Evolutionary conservation across 2,888 invertebrate species (phyloP).

Genomic region (Cheilosia soror): DNA sequence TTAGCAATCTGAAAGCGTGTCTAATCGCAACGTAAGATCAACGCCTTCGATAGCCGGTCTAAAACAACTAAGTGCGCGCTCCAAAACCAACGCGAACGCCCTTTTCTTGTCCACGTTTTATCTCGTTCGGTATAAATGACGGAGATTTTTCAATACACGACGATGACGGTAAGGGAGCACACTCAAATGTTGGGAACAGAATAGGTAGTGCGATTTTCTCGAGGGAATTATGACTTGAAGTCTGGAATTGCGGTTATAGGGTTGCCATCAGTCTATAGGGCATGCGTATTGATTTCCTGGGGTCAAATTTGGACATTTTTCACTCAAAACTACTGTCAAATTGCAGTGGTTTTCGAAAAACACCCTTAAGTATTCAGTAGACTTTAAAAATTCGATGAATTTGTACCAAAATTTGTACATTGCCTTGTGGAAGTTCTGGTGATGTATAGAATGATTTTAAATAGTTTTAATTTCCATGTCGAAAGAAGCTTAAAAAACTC

Average conservation of each 20-base stretch:
- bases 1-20: slow-evolving; percentile 71
- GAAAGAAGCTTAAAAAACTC: too few species aligned
- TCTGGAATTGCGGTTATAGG: slow-evolving; percentile 5
- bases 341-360: neutral
- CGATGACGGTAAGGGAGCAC: slow-evolving; percentile 62
- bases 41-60: slow-evolving; percentile 53
- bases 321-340: neutral
- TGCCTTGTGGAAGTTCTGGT: too few species aligned
- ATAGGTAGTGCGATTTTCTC: neutral
- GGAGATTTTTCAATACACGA: slow-evolving; percentile 60
- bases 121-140: slow-evolving; percentile 69
- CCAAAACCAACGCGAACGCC: slow-evolving; percentile 69
- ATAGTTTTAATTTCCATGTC: too few species aligned
- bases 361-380: too few species aligned
- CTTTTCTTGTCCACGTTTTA: slow-evolving; percentile 69
- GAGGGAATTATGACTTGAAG: slow-evolving; percentile 44
- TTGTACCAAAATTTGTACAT: too few species aligned
- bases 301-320: neutral
- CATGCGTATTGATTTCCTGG: too few species aligned
- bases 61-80: slow-evolving; percentile 37
- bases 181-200: slow-evolving; percentile 14
- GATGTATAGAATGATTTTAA: too few species aligned
- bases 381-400: too few species aligned
- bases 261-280: slow-evolving; percentile 20
- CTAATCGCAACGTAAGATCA: slow-evolving; percentile 65